Conservation (phyloP, 1,140 invertebrate genomes). For the Nasonia longicornis region DNA sequence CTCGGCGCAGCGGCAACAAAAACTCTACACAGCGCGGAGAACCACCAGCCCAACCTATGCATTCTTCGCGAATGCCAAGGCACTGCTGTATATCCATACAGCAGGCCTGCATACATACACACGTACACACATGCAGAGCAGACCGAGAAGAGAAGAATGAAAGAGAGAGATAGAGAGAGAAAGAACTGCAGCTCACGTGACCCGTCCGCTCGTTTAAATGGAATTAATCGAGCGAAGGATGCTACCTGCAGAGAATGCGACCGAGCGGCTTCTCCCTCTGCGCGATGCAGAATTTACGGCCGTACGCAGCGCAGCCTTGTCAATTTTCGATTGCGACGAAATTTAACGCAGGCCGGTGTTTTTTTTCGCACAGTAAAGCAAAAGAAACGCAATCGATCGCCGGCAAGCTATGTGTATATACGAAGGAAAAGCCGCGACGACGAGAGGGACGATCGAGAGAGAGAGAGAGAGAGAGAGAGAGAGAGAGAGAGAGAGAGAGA, state of each 20-base stretch:
- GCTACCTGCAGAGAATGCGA: constrained; percentile 34
- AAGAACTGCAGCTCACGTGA: constrained; percentile 5
- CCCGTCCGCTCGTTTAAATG: constrained; percentile 19
- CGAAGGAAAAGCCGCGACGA: not conserved
- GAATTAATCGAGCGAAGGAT: constrained; percentile 1
- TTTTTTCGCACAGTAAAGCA: not conserved
- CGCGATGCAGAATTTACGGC: constrained; percentile 1
- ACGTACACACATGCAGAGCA: not conserved
- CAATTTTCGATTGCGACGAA: constrained; percentile 8
- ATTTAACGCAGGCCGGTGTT: not conserved
- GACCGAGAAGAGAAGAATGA: not conserved
- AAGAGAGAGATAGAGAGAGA: not conserved
- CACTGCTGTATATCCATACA: not conserved
- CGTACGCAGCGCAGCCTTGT: not conserved
- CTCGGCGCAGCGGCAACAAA: not conserved
- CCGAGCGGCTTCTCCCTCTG: not conserved
- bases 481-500: not conserved
- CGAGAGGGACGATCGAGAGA: not conserved
- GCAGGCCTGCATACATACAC: not conserved
- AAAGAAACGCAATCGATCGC: not conserved
- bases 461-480: not conserved
- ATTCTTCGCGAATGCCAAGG: constrained; percentile 34
- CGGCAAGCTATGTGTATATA: not conserved
- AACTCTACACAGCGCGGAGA: not conserved
- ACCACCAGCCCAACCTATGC: constrained; percentile 20